Evolutionary conservation across 2,888 invertebrate genomes (phyloP).

Genomic region (Nysson spinosus): DNA sequence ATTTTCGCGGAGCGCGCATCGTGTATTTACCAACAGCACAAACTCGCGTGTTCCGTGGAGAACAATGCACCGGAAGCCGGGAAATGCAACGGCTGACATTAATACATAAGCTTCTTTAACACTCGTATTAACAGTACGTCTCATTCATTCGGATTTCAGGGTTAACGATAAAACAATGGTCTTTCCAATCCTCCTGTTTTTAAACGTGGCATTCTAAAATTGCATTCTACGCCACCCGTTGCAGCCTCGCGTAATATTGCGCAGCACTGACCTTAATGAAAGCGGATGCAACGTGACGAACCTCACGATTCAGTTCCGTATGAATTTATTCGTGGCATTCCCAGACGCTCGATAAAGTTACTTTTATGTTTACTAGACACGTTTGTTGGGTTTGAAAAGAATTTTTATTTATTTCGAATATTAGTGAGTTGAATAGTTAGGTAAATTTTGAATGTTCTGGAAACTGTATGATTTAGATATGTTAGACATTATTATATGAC

Average conservation of each 20-base stretch:
- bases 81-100: no score
- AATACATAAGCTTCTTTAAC: neutral
- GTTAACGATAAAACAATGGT: slow-evolving; percentile 6
- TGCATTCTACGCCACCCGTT: slow-evolving; percentile 13
- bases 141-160: slow-evolving; percentile 37
- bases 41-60: neutral
- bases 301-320: neutral
- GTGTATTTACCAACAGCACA: slow-evolving; percentile 8
- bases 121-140: slow-evolving; percentile 1
- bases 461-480: no score
- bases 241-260: neutral
- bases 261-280: slow-evolving; percentile 6
- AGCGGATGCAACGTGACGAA: neutral
- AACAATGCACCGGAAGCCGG: neutral
- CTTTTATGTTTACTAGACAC: no score
- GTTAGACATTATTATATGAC: no score
- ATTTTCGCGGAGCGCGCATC: neutral
- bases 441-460: no score
- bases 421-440: no score
- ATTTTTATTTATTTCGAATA: no score
- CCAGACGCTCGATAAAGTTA: no score
- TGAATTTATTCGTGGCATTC: neutral
- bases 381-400: no score
- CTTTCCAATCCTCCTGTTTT: slow-evolving; percentile 33
- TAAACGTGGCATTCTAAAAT: slow-evolving; percentile 8